Evolutionary conservation across 2,113 vertebrate genomes (phyloP), one percentile per base, ranked within the genome.

Genomic region (Tretioscincus oriximinensis): DNA sequence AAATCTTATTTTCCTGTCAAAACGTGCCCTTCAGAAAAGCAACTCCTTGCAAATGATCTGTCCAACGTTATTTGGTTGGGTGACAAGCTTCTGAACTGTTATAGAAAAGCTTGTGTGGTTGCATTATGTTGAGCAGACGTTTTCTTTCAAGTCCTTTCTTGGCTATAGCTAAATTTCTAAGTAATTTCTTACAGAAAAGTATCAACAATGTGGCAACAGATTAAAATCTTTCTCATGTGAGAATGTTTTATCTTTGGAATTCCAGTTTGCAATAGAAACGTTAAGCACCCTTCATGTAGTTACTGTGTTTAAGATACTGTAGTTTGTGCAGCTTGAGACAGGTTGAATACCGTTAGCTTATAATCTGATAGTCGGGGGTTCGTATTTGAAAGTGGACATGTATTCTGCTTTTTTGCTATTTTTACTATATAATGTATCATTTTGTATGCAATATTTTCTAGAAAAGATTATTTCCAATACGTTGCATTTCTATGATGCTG

Each of bases 371-470:
- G 11, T 58, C 54, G 14, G 54, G 12, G 4, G 35, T 1, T 68
- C 76, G 4, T 22, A 71, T 70, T 76, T 22, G 7, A 0, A 66
- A 1, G 1, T 2, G 14, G 60, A 31, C 58, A 45, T 67, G 51
- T 71, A 47, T 26, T 54, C 2, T 1, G 4, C 22, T 28, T 83
- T n/a, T 76, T 66, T 65, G 0, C 35, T 58, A 64, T 0, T 14
- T 77, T 87, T 81, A n/a, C 29, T 66, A 85, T 80, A 74, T 45
- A 84, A 72, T 74, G 73, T 72, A 20, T 28, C 24, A 49, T 35
- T 14, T 75, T 41, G 58, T 4, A 61, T 82, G 20, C 65, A 26
- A 73, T 21, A 41, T 29, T 54, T 80, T 77, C 31, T 22, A 41
- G 41, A 21, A 70, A 70, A 70, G 68, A 51, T 51, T 14, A 11